Base-by-base conservation (phyloP, 2,113 vertebrate genomes). In the Phaethon lepturus region DNA sequence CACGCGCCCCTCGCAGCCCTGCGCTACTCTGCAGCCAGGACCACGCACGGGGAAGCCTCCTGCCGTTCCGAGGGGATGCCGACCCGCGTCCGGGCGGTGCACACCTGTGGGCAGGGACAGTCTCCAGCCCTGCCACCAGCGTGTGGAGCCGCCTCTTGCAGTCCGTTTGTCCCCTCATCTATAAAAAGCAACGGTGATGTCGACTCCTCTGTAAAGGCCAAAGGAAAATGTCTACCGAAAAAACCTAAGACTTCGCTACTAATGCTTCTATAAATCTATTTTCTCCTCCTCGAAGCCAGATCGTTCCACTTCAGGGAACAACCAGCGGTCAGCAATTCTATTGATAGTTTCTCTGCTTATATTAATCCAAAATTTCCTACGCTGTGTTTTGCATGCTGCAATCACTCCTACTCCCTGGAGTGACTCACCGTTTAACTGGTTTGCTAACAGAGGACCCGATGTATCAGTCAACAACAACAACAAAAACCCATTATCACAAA, bases 341-440 rank as follows among this genome's bases (percentile, higher is more conserved):
- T 78, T 91, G 93, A 96, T 87, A 87, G 87, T 10, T 89, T 63
- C 87, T 49, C 73, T 35, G 49, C 73, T 85, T 87, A 19, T 11
- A 93, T 91, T 68, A 94, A 94, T 87, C 66, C 80, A 66, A 40
- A 67, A 86, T 85, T 72, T 95, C 95, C 93, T 89, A 13, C 1
- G 1, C 64, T 74, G 64, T 28, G 67, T 68, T 42, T 38, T n/a
- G 76, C 14, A 1, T 7, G 73, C 81, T 62, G 91, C 77, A 76
- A 75, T 91, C 92, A 85, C 92, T 93, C 93, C 96, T 53, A 60
- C 92, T 95, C 90, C 71, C 53, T 10, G 73, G 35, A 63, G 69
- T 94, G 95, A 95, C 93, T 96, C 95, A 97, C 71, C 38, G 7
- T 81, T 90, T 91, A 50, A 86, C 93, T 78, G 62, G 93, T 91